These are phyloP conservation scores for Agrotis exclamationis DNA, from an alignment of 2,888 invertebrate genomes.

Conservation along the genomic window DNA sequence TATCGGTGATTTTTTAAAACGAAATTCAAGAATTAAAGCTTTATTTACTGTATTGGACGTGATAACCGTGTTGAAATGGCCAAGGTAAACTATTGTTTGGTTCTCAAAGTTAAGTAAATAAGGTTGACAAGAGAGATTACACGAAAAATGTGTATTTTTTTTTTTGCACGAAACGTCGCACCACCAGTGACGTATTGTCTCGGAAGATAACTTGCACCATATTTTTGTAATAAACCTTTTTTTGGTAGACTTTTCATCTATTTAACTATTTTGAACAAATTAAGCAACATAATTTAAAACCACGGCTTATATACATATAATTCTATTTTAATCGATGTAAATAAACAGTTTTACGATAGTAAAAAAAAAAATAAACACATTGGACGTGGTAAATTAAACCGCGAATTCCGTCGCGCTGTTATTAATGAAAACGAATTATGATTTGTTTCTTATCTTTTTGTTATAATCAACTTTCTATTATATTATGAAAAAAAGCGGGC, in stretches of 20 bases:
- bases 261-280: neutral
- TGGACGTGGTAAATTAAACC: slow-evolving; percentile 12
- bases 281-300: neutral
- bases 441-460: neutral
- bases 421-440: neutral
- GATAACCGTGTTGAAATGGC: slow-evolving; percentile 78
- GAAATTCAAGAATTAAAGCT: slow-evolving; percentile 76
- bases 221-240: slow-evolving; percentile 35
- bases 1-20: slow-evolving; percentile 79
- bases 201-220: slow-evolving; percentile 54
- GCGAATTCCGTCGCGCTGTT: slow-evolving; percentile 9
- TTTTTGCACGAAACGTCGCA: slow-evolving; percentile 55
- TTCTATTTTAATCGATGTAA: neutral
- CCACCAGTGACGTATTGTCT: slow-evolving; percentile 63
- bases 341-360: slow-evolving; percentile 3
- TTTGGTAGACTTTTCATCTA: neutral
- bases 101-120: slow-evolving; percentile 22
- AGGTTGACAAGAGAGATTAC: slow-evolving; percentile 15
- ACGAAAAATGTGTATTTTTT: slow-evolving; percentile 46
- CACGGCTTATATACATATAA: no score
- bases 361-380: slow-evolving; percentile 14
- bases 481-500: neutral
- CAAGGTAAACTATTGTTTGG: slow-evolving; percentile 80
- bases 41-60: slow-evolving; percentile 62
- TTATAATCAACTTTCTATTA: rapidly evolving